Conservation (phyloP, 2,888 invertebrate genomes). For the Hanleya hanleyi region DNA sequence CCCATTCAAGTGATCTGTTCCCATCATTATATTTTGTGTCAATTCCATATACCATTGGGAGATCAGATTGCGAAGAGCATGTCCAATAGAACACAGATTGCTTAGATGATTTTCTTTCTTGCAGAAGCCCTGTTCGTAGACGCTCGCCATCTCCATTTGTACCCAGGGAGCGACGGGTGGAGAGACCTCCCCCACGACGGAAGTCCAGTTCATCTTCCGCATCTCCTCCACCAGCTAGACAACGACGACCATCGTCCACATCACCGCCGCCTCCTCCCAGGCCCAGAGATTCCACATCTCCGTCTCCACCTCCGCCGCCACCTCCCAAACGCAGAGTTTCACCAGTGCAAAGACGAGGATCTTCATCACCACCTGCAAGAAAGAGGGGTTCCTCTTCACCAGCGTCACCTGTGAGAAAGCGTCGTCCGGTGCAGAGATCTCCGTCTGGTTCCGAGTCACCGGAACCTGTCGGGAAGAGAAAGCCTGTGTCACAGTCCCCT, state of each 20-base stretch:
- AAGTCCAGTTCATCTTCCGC: background rate
- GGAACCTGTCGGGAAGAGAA: too few relatives aligned
- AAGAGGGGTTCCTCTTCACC: background rate
- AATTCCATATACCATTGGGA: too few relatives aligned
- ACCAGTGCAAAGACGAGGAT: background rate
- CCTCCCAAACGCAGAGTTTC: background rate
- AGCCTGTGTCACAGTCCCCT: background rate
- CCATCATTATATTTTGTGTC: too few relatives aligned
- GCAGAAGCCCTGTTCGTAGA: background rate
- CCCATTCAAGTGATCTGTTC: too few relatives aligned
- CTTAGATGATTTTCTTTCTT: too few relatives aligned
- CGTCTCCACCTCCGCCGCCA: constrained; percentile 8
- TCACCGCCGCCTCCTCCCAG: background rate
- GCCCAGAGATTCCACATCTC: constrained; percentile 17
- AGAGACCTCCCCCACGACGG: background rate
- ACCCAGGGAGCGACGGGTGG: background rate
- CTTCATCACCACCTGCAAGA: background rate
- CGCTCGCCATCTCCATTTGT: background rate
- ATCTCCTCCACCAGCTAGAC: background rate
- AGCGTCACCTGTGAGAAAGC: too few relatives aligned
- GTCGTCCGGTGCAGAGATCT: too few relatives aligned
- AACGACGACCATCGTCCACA: constrained; percentile 10
- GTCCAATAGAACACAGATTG: too few relatives aligned
- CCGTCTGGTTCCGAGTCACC: too few relatives aligned
- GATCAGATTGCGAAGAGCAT: too few relatives aligned